A percentile compares a stretch with the other conserved stretches of the same genome.
Conservation (phyloP, 1,140 invertebrate genomes). For the Lepidurus arcticus region DNA sequence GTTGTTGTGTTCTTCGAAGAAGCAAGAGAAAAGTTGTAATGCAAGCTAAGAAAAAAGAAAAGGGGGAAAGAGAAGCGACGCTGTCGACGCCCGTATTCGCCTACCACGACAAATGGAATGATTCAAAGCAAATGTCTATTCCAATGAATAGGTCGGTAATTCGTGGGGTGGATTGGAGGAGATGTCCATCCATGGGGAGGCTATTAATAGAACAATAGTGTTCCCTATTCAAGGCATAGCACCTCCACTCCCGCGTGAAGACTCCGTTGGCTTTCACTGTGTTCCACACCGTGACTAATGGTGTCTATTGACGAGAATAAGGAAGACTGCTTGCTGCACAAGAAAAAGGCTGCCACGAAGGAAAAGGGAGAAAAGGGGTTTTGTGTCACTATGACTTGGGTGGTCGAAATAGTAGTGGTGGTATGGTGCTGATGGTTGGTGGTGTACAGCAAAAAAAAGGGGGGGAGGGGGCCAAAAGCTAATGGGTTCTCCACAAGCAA, state of each 20-base stretch:
- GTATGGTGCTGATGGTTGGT: neutral
- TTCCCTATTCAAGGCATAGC: conserved; percentile 21
- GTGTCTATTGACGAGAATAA: conserved; percentile 19
- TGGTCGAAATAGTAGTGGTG: neutral
- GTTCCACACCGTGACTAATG: conserved; percentile 21
- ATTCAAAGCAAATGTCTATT: conserved; percentile 20
- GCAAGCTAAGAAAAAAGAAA: neutral
- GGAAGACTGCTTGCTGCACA: conserved; percentile 10
- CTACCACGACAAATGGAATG: neutral
- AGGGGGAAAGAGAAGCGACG: neutral
- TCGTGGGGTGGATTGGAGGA: neutral
- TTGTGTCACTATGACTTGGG: neutral
- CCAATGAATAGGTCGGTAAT: conserved; percentile 21
- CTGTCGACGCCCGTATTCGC: conserved; percentile 20
- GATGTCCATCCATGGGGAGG: conserved; percentile 17
- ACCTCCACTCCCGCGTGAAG: conserved; percentile 20
- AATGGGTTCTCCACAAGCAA: conserved; percentile 1
- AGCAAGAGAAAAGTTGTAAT: neutral
- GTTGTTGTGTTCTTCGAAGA: neutral
- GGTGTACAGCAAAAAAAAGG: neutral
- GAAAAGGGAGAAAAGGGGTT: neutral
- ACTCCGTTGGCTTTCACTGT: conserved; percentile 2
- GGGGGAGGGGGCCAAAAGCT: neutral
- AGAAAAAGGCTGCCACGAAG: neutral
- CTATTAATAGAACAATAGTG: conserved; percentile 22